Base-by-base conservation (phyloP, 2,888 invertebrate species). In the Mimachlamys varia region DNA sequence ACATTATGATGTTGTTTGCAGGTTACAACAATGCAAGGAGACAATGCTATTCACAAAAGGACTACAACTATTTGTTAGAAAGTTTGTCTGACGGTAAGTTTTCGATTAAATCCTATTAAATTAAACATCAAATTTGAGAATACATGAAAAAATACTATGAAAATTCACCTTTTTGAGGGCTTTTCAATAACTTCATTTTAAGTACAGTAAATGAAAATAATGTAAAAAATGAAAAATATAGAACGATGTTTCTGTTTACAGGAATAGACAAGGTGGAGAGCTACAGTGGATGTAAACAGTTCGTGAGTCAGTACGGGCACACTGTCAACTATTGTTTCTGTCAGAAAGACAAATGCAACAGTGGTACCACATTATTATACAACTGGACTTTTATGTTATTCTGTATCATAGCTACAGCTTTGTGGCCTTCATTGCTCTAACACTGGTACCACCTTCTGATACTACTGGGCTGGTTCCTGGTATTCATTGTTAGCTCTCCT, bases 241-340 rank as follows among this genome's bases (percentile, higher is more conserved):
- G 33, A 15, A 76, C 33, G 33, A 7, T 44, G 2, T 76, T 27
- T 7, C 76, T 76, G 7, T 76, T 89, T 89, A 17, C 88, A 91
- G 91, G 38, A 49, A 3, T 44, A 22, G 17, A 76, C 44, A 62
- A 49, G 27, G 89, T 88, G n/a, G 88, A 50, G 19, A 87, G 89
- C 27, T 92, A 92, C 92, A 90, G 90, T 44, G 94, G 94, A 27
- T 94, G 94, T 90, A 92, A 91, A 55, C 88, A 92, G 89, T 90
- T 92, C 62, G 89, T 91, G 0, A 93, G 92, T 89, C 90, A 91
- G 19, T 94, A 89, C 89, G 92, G 93, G 3, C 90, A 94, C 15
- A 91, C 92, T 15, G 91, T 94, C 27, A 94, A 94, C 91, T 93
- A 94, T 89, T 94, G 94, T 91, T 94, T 94, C 90, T 94, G 94